Evolutionary conservation across 2,888 invertebrate genomes (phyloP), one percentile per base, ranked within the genome.

Genomic region (Leistus spinibarbis): DNA sequence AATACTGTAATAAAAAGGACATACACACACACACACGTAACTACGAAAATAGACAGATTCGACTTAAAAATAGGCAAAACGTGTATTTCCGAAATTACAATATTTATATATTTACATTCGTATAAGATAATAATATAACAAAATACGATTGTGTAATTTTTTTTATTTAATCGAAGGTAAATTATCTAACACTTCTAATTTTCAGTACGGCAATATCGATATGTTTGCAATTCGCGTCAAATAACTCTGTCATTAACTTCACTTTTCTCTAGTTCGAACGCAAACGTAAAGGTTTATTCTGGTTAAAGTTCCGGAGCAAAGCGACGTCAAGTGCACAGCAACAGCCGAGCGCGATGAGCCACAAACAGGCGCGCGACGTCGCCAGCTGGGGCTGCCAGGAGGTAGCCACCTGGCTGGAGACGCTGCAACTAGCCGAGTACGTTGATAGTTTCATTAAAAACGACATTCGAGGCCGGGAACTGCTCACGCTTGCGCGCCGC

Each of bases 381-480:
- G 88, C 87, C 79, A 90, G 84, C 67, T 98, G 98, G 98, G 93
- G 94, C 40, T 92, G 94, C 7, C 91, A 92, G 70, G 97, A 98
- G 83, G 97, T 98, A 1, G 94, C 93, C 71, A 88, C 90, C 7
- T 99, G 98, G 98, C 87, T 99, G 78, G 95, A 95, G 79, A 91
- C 93, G 0, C 88, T 98, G 77, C 95, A 96, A 77, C 89, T 99
- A 13, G 91, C 91, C 0, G 97, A 98, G 83, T 98, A 98, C 85
- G 90, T 92, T 2, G 96, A 96, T n/a, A 93, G 93, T 76, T 98
- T 98, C 84, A 89, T 93, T 19, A 91, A 92, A 74, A 95, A 98
- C 84, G 98, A 98, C 86, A 94, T 98, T 81, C 91, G 96, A 40
- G 98, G 98, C 1, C 89, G 93, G 53, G 98, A 98, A 83, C 88